Evolutionary conservation across 2,888 invertebrate species (phyloP).

Genomic region (Drosophila mimetica): DNA sequence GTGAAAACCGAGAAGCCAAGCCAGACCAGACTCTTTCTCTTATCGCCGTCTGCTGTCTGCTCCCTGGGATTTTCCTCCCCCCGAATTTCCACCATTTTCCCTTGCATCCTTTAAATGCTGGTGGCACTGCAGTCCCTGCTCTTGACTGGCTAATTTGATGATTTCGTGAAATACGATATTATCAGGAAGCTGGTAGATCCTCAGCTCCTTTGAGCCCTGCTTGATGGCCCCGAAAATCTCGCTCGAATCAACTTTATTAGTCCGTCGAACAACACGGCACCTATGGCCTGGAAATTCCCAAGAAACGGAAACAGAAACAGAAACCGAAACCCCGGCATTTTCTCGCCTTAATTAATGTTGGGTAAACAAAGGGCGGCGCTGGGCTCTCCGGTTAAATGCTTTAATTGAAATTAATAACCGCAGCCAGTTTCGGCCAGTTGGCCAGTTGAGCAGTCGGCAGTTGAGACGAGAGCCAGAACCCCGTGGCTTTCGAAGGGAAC

Average conservation of each 20-base stretch:
- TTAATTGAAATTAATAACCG: slow-evolving; percentile 82
- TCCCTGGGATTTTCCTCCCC: background rate
- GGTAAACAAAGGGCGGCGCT: slow-evolving; percentile 64
- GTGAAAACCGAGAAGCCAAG: slow-evolving; percentile 1
- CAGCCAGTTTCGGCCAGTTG: slow-evolving; percentile 62
- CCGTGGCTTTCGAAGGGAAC: slow-evolving; percentile 22
- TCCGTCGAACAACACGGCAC: background rate
- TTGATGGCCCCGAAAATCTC: slow-evolving; percentile 18
- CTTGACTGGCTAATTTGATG: slow-evolving; percentile 48
- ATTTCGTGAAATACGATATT: slow-evolving; percentile 48
- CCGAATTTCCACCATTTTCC: background rate
- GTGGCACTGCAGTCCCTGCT: slow-evolving; percentile 21
- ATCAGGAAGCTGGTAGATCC: slow-evolving; percentile 27
- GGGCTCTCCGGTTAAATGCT: slow-evolving; percentile 74
- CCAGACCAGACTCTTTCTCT: slow-evolving; percentile 15
- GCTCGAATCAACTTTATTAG: slow-evolving; percentile 29
- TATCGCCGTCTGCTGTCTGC: slow-evolving; percentile 40
- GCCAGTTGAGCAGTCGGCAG: slow-evolving; percentile 34
- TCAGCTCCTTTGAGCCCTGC: slow-evolving; percentile 16
- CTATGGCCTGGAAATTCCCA: slow-evolving; percentile 39
- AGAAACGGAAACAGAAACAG: too few relatives aligned
- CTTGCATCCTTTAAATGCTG: slow-evolving; percentile 17
- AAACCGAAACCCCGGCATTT: slow-evolving; percentile 45
- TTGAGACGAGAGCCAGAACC: slow-evolving; percentile 9
- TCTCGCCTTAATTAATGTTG: slow-evolving; percentile 77